These are phyloP conservation scores for Crepidodera aurea DNA, from an alignment of 2,888 invertebrate genomes.

Conservation along the genomic window DNA sequence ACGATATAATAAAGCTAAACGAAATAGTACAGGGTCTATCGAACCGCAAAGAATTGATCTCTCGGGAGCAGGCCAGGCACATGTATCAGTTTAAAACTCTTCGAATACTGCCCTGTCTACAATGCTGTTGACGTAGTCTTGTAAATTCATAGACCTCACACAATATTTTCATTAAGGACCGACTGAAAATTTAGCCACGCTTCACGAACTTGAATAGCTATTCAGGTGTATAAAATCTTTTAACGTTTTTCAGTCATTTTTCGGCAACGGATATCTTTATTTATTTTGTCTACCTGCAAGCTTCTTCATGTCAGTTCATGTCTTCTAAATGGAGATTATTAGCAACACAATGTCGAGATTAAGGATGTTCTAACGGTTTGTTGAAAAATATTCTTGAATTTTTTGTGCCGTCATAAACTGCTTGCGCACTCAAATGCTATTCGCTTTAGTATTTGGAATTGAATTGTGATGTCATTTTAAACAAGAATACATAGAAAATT, in stretches of 20 bases:
- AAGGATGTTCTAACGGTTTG: neutral
- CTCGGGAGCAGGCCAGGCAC: too few species aligned
- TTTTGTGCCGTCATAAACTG: too few species aligned
- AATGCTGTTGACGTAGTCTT: constrained; percentile 18
- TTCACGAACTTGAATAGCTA: constrained; percentile 46
- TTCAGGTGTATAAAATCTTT: constrained; percentile 39
- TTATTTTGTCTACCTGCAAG: constrained; percentile 38
- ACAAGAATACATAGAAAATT: too few species aligned
- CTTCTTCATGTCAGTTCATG: constrained; percentile 30
- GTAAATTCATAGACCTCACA: constrained; percentile 51
- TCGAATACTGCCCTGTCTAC: constrained; percentile 8
- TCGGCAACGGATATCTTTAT: constrained; percentile 29
- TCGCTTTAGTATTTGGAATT: too few species aligned
- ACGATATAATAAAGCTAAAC: too few species aligned
- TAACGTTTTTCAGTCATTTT: constrained; percentile 31
- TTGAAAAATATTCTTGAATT: too few species aligned
- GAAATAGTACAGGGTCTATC: too few species aligned
- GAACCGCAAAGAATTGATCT: too few species aligned
- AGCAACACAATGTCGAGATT: constrained; percentile 9
- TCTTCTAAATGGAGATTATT: constrained; percentile 9
- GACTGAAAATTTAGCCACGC: constrained; percentile 58
- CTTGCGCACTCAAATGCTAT: too few species aligned
- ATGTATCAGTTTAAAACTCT: too few species aligned
- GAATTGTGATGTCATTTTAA: too few species aligned
- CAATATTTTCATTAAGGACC: constrained; percentile 58